Conservation (phyloP, 2,797 vertebrate genomes). For the Pangasius krempfi region DNA sequence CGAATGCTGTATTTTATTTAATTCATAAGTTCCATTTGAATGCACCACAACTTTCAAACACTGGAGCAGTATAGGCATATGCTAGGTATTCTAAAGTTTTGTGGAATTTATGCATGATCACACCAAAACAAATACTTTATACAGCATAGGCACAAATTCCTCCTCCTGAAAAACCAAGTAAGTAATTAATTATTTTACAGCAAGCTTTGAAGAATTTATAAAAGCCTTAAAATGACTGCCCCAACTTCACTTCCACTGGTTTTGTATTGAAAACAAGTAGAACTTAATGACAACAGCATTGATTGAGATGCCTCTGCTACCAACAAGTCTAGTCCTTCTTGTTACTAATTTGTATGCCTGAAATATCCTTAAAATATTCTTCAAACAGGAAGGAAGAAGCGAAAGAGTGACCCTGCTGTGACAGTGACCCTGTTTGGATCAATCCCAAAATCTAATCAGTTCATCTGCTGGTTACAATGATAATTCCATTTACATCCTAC, state of each 20-base stretch:
- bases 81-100: too few species aligned
- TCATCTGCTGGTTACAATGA: background rate
- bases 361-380: background rate
- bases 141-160: background rate
- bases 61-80: too few species aligned
- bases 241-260: background rate
- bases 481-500: background rate
- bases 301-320: background rate
- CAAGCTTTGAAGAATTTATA: too few species aligned
- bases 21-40: background rate
- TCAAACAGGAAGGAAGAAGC: background rate
- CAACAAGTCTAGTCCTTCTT: background rate
- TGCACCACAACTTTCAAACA: too few species aligned
- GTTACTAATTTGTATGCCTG: background rate
- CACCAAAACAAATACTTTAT: background rate
- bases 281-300: background rate
- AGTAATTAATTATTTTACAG: background rate
- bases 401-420: background rate
- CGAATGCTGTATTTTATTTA: background rate
- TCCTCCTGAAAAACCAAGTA: background rate
- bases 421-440: background rate
- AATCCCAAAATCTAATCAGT: background rate
- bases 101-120: too few species aligned
- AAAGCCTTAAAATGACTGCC: background rate
- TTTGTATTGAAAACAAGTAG: background rate